Base-by-base conservation (phyloP, 2,113 vertebrate genomes). In the Theristicus caerulescens region DNA sequence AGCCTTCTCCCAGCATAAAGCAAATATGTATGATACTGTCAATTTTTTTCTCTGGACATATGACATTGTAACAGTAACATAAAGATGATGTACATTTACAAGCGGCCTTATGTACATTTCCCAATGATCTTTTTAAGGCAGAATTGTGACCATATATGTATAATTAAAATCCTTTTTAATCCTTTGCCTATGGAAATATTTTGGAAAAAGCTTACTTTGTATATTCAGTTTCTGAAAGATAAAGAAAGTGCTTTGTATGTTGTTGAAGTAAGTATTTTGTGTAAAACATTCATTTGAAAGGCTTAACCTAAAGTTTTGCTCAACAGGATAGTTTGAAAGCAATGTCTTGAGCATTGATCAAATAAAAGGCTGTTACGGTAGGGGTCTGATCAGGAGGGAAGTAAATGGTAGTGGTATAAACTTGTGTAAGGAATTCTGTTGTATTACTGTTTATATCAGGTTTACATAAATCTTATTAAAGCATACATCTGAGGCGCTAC, bases 101-200 rank as follows among this genome's bases (percentile, higher is more conserved):
- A 99, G 99, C 99, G 99, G 99, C 99, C 99, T 99, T 99, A 99
- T 99, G 99, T 99, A 99, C 99, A 99, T 99, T 99, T 99, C 99
- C 99, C 99, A 99, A 99, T 99, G 98, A 98, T 97, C 98, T 98
- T 98, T 99, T 98, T 99, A 99, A 99, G 99, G 99, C 99, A 99
- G 98, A 99, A 99, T 99, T 99, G 99, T 99, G 99, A 99, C 99
- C 98, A 98, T 98, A 98, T 99, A 98, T 99, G 99, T 99, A 99
- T 99, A 99, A 99, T 99, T 99, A 99, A 99, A 98, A 99, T 99
- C 99, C 98, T 99, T 99, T 99, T 98, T 99, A 99, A 99, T 98
- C 99, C 99, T 99, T 99, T 99, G 98, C 98, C 97, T 98, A 98
- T 98, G 98, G 98, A 98, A 98, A 98, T 98, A 98, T 98, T 99